A percentile compares a stretch with the other conserved stretches of the same genome.
phyloP scores from a whole-genome alignment of 2,113 vertebrate genomes.

The Bambusicola thoracicus region DNA sequence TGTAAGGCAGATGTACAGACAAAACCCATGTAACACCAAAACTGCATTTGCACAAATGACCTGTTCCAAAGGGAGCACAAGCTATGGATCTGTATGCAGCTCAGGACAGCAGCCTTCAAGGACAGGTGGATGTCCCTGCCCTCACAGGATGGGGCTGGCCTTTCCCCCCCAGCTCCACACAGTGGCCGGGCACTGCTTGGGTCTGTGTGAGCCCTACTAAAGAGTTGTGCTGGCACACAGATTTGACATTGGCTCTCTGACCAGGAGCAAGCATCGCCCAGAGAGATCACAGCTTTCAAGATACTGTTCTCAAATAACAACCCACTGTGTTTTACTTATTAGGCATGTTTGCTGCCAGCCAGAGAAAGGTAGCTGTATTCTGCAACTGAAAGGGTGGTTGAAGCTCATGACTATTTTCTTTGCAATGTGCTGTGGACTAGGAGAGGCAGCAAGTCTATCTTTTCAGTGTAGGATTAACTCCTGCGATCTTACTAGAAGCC shows the following conservation, averaged over 20 bases:
- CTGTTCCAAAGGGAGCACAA: neutral
- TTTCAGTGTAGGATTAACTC: neutral
- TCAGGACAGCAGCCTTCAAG: neutral
- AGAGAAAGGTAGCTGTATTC: slow-evolving; percentile 11
- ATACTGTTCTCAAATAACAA: neutral
- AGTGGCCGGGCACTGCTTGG: neutral
- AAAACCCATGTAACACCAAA: neutral
- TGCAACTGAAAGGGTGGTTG: neutral
- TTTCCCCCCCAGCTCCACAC: neutral
- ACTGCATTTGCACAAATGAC: neutral
- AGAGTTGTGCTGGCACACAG: neutral
- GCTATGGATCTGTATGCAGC: neutral
- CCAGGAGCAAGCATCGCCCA: neutral
- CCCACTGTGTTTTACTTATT: neutral
- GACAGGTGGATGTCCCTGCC: neutral
- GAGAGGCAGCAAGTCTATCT: slow-evolving; percentile 1
- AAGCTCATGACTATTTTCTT: slow-evolving; percentile 17
- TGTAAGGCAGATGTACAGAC: slow-evolving; percentile 32
- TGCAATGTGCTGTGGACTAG: slow-evolving; percentile 5
- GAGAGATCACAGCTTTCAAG: neutral
- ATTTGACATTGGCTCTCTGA: neutral
- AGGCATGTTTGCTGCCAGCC: neutral
- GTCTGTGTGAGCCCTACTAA: neutral
- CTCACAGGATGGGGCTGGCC: neutral
- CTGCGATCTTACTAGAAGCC: neutral